Percentiles rank a stretch among this genome's conserved stretches.
These are phyloP conservation scores for Ochropleura plecta DNA, from an alignment of 2,888 invertebrate genomes.

Conservation along the genomic window DNA sequence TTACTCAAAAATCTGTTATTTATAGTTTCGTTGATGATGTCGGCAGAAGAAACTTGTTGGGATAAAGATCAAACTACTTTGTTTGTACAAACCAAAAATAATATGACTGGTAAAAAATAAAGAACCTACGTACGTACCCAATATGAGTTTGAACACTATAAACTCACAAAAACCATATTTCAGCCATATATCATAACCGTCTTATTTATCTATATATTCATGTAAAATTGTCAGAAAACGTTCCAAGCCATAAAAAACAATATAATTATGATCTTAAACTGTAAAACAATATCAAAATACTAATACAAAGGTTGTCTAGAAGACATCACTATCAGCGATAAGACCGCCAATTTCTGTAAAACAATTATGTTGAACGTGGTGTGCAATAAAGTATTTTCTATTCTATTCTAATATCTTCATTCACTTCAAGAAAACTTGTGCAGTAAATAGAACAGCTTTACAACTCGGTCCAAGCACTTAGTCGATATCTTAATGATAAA, in stretches of 20 bases:
- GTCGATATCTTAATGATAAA: slow-evolving; percentile 56
- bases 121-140: not conserved
- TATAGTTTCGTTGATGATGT: slow-evolving; percentile 20
- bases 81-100: not conserved
- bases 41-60: slow-evolving; percentile 23
- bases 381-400: too few relatives aligned
- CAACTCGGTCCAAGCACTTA: slow-evolving; percentile 40
- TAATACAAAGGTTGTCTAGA: not conserved
- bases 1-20: slow-evolving; percentile 32
- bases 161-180: slow-evolving; percentile 7
- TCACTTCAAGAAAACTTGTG: not conserved
- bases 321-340: too few relatives aligned
- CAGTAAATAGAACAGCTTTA: slow-evolving; percentile 37
- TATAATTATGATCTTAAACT: not conserved
- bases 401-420: too few relatives aligned
- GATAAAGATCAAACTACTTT: slow-evolving; percentile 42
- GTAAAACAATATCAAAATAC: not conserved
- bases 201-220: not conserved
- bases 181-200: not conserved
- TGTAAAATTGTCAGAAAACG: not conserved
- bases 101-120: not conserved
- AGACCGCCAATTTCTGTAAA: too few relatives aligned
- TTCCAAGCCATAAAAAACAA: not conserved
- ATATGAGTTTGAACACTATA: not conserved
- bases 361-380: too few relatives aligned